A percentile compares a stretch with the other conserved stretches of the same genome.
Conservation (phyloP, 2,113 vertebrate genomes). For the Thryonomys swinderianus region DNA sequence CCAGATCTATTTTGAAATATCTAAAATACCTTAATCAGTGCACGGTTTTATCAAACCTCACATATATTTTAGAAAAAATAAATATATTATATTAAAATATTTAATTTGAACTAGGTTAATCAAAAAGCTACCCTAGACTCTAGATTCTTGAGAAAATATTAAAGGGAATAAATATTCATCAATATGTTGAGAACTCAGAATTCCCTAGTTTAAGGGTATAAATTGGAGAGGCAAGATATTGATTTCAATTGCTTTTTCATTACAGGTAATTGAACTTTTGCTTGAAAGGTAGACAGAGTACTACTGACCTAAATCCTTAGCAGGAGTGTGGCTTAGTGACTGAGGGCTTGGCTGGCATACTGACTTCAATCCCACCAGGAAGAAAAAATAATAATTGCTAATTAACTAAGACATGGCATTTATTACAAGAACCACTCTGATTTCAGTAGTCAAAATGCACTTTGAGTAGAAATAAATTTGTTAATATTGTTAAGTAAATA, state of each 20-base stretch:
- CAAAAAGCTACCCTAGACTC: neutral
- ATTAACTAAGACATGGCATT: neutral
- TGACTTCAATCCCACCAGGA: too few species aligned
- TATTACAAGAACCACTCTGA: neutral
- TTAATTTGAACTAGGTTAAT: neutral
- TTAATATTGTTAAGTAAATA: neutral
- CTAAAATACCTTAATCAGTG: neutral
- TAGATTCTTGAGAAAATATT: neutral
- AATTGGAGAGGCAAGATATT: neutral
- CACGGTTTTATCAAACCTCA: neutral
- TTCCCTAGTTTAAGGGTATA: neutral
- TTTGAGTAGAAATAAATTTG: neutral
- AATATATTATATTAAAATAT: neutral
- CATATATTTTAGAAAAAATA: neutral
- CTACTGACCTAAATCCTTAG: too few species aligned
- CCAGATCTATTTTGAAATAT: neutral
- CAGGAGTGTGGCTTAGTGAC: neutral
- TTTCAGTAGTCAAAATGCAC: neutral
- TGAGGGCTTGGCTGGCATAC: neutral
- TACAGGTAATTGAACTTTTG: too few species aligned
- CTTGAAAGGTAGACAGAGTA: too few species aligned
- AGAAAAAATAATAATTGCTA: neutral
- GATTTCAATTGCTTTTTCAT: too few species aligned
- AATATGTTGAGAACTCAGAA: neutral
- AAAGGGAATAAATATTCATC: neutral